Evolutionary conservation across 1,140 invertebrate species (phyloP), one percentile per base, ranked within the genome.

Genomic region (Agrilus planipennis): DNA sequence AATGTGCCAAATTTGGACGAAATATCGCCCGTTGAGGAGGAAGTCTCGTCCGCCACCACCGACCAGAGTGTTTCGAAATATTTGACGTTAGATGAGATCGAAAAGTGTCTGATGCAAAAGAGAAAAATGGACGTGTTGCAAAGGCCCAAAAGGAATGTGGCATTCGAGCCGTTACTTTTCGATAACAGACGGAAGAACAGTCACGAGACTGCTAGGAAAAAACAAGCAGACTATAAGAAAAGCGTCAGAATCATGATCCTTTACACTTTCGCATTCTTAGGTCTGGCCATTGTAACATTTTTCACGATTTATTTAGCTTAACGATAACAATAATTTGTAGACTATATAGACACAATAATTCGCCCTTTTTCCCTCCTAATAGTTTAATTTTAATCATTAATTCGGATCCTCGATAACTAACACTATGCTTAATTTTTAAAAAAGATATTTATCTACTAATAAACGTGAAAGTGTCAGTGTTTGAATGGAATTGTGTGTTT

Each of bases 281-380:
- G 68, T 25, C 46, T 71, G 42, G 54, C 62, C 10, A 62, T 66
- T 32, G 58, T 69, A 38, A 69, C 69, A 10, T 70, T 71, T 63
- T 72, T 70, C 48, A 58, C 69, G 49, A 62, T 71, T 35, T 71
- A 68, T 48, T 68, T 70, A 50, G 54, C 55, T 17, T 65, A 53
- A n/a, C n/a, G n/a, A n/a, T n/a, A n/a, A n/a, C n/a, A n/a, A n/a
- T n/a, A n/a, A n/a, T n/a, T n/a, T n/a, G n/a, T n/a, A n/a, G n/a
- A n/a, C n/a, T n/a, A n/a, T n/a, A n/a, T n/a, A n/a, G n/a, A n/a
- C n/a, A n/a, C n/a, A n/a, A n/a, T n/a, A n/a, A n/a, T n/a, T n/a
- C n/a, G n/a, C n/a, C n/a, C n/a, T n/a, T n/a, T n/a, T n/a, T n/a
- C n/a, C n/a, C n/a, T n/a, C n/a, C n/a, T n/a, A n/a, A n/a, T n/a